Base-by-base conservation (phyloP, 1,140 invertebrate species). In the Trichonephila inaurata region DNA sequence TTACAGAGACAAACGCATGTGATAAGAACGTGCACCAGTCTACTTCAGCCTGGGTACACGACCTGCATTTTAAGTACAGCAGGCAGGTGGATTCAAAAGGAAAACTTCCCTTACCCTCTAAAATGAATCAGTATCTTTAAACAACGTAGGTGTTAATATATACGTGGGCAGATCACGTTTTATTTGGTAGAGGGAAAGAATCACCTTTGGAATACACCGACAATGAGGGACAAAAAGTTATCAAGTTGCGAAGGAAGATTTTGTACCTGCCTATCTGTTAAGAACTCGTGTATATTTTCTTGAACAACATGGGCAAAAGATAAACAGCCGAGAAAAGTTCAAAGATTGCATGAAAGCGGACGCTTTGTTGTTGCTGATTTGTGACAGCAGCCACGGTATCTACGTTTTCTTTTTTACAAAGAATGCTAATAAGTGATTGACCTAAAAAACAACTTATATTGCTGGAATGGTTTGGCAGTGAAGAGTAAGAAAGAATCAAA, bases 81-180 rank as follows among this genome's bases (percentile, higher is more conserved):
- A 40, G 28, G 85, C 85, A 87, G 85, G 61, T 87, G 85, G 33
- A 40, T n/a, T 61, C 40, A 58, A 83, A 51, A 18, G 28, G n/a
- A 24, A 28, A 77, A 77, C 69, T 24, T 14, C 82, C 82, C 24
- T 19, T 58, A 83, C n/a, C 40, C 44, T 83, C 82, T 3, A 1
- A 58, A 21, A 83, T 58, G 33, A 33, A 18, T 5, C 72, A 77
- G 21, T 58, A 12, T 19, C 82, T 83, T 58, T 58, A 83, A 58
- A 51, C 44, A 24, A 3, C 1, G 82, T 58, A 60, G 82, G 82
- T 83, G 82, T 83, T 77, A 77, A 83, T 51, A 16, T 58, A 44
- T 83, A 83, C 51, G 58, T 87, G 85, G 85, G 61, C 61, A 61
- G 85, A 87, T 87, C 85, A 87, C 85, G 85, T 64, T 77, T n/a